Base-by-base conservation (phyloP, 1,140 invertebrate genomes). In the Drosophila nasuta region DNA sequence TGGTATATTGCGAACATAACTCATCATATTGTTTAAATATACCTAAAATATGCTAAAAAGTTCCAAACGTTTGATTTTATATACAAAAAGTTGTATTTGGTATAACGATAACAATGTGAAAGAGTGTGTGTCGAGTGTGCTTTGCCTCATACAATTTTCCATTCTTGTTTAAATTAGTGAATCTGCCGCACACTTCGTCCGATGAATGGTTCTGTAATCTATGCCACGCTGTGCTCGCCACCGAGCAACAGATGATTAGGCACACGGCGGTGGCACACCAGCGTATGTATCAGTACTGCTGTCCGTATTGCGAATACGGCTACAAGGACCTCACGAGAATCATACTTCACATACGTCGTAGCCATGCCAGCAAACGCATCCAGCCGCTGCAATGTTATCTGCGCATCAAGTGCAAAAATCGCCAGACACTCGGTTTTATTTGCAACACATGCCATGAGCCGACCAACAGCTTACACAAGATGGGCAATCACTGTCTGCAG, bases 361-460 rank as follows among this genome's bases (percentile, higher is more conserved):
- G 25, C 0, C 82, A 87, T 41, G 5, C 28, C 5, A 13, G 11
- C 0, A 20, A 15, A 10, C 63, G 63, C 0, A 33, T 80, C 5
- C 65, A 88, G 13, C 80, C 65, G 0, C 5, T 79, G 1, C 49
- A 63, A 7, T 45, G 68, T 10, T 87, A 25, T 52, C 49, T 66
- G 17, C 75, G 46, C 3, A 17, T 48, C 1, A 13, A 25, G 0
- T 1, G 0, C 0, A 88, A 71, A 41, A 74, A 30, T 30, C 57
- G 33, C 2, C 65, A 67, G 4, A 72, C 70, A 0, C 2, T 89
- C 0, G 83, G 69, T 28, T 81, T 89, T 51, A 78, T 64, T 20
- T 87, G 83, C 51, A 51, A n/a, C 8, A 7, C 3, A 0, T 87
- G 83, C 33, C 6, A 67, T 2, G 28, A 54, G 13, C 7, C 43